phyloP scores from a whole-genome alignment of 2,888 invertebrate species.

The Melinaea marsaeus region DNA sequence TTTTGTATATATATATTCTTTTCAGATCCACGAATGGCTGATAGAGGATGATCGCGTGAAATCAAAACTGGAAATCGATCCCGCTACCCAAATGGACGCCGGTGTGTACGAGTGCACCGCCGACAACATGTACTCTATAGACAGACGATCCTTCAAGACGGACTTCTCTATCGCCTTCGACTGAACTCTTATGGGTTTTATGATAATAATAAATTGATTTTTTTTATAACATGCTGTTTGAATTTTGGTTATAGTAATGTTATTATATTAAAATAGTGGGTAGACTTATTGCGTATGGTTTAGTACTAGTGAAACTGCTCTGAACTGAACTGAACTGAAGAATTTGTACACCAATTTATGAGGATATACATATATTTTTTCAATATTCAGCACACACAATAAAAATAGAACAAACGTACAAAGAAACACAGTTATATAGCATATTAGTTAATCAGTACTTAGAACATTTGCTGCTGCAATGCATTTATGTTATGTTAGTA shows the following conservation, averaged over 20 bases:
- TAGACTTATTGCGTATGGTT: too few relatives aligned
- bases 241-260: neutral
- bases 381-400: too few relatives aligned
- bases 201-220: neutral
- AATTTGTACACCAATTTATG: too few relatives aligned
- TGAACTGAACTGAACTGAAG: too few relatives aligned
- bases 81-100: slow-evolving; percentile 96
- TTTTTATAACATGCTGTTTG: neutral
- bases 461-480: too few relatives aligned
- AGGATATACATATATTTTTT: too few relatives aligned
- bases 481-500: too few relatives aligned
- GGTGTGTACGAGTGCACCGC: slow-evolving; percentile 97
- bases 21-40: slow-evolving; percentile 93
- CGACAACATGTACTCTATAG: slow-evolving; percentile 95
- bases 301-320: too few relatives aligned
- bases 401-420: too few relatives aligned
- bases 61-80: slow-evolving; percentile 95
- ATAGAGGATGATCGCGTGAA: slow-evolving; percentile 89
- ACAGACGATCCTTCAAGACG: slow-evolving; percentile 93
- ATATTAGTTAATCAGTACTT: too few relatives aligned
- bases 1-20: slow-evolving; percentile 14
- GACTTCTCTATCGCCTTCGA: slow-evolving; percentile 95
- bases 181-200: slow-evolving; percentile 53
- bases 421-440: too few relatives aligned
- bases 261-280: too few relatives aligned